Percentiles rank a stretch among this genome's conserved stretches.
phyloP scores from a whole-genome alignment of 2,888 invertebrate genomes.

The Melieria picta region DNA sequence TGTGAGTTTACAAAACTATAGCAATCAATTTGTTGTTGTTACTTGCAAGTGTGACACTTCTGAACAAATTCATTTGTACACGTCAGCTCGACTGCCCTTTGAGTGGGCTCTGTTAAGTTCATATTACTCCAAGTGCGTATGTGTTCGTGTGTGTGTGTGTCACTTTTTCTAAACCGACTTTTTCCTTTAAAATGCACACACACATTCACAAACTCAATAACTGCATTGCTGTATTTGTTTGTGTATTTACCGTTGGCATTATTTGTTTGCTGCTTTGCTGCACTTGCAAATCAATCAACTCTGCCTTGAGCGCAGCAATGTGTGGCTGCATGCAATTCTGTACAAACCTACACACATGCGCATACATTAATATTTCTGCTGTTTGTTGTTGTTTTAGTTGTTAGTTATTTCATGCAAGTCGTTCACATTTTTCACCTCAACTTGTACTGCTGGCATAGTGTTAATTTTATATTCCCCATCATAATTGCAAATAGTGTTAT shows the following conservation, averaged over 20 bases:
- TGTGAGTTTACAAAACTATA: background rate
- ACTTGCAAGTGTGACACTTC: background rate
- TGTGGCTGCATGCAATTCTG: no score
- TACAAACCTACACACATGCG: no score
- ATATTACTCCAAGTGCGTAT: background rate
- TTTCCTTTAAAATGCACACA: background rate
- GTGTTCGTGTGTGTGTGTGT: background rate
- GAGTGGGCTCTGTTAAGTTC: background rate
- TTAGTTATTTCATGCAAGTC: no score
- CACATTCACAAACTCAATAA: slow-evolving; percentile 1
- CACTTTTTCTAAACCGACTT: background rate
- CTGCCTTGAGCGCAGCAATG: no score
- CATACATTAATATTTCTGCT: no score
- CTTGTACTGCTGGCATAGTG: no score
- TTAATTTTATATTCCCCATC: no score
- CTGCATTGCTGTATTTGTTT: background rate
- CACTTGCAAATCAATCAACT: no score
- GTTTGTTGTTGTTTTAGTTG: no score
- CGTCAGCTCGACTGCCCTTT: background rate
- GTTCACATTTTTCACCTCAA: no score
- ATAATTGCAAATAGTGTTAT: no score
- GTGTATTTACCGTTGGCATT: background rate
- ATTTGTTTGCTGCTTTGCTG: no score
- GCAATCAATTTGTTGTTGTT: slow-evolving; percentile 23
- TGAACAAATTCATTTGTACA: background rate